phyloP scores from a whole-genome alignment of 2,797 vertebrate species.

The Chloroceryle inda region DNA sequence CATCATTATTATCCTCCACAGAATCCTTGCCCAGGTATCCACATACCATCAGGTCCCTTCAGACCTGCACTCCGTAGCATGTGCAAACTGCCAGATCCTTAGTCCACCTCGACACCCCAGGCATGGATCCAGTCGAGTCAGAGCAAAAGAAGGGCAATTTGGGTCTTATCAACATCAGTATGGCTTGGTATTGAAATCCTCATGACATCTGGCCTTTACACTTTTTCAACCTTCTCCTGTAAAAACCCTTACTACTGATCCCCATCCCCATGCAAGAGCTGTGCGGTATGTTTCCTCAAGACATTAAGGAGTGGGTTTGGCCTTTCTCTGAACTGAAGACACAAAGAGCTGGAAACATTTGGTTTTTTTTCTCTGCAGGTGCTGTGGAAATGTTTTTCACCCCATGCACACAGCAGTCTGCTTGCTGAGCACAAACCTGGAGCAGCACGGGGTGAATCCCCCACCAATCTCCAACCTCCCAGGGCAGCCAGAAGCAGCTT shows the following conservation, averaged over 20 bases:
- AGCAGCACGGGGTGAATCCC: background rate
- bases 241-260: background rate
- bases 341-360: background rate
- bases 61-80: background rate
- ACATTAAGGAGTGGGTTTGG: background rate
- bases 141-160: background rate
- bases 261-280: background rate
- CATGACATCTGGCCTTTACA: background rate
- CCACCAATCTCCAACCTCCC: background rate
- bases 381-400: background rate
- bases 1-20: background rate
- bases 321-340: background rate
- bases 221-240: background rate
- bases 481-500: background rate
- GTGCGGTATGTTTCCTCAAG: background rate
- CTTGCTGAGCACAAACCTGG: background rate
- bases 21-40: background rate
- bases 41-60: fast-evolving
- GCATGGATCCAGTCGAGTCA: background rate
- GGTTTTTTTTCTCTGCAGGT: background rate
- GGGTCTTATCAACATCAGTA: background rate
- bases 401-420: background rate
- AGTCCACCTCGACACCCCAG: background rate
- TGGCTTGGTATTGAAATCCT: background rate
- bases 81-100: background rate